A percentile compares a stretch with the other conserved stretches of the same genome.
phyloP scores from a whole-genome alignment of 2,888 invertebrate genomes.

The Rhaphigaster nebulosa region DNA sequence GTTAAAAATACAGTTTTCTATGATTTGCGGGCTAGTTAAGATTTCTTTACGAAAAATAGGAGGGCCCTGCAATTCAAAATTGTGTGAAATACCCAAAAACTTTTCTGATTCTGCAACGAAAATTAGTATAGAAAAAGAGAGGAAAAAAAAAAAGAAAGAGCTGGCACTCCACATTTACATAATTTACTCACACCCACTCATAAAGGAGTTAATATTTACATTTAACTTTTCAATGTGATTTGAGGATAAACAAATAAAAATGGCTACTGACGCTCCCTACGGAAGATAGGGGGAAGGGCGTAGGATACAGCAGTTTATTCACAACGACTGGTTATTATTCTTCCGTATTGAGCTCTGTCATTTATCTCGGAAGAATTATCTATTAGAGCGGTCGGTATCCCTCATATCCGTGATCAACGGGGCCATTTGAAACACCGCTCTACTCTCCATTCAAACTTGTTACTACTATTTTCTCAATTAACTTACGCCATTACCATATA shows the following conservation, averaged over 20 bases:
- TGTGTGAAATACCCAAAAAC: no score
- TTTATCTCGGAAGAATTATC: constrained; percentile 36
- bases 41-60: no score
- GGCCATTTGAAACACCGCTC: not conserved
- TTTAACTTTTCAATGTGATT: not conserved
- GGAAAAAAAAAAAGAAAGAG: no score
- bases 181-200: no score
- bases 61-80: no score
- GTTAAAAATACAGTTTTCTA: no score
- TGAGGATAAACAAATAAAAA: not conserved
- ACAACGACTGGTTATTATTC: not conserved
- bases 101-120: no score
- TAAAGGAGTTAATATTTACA: no score
- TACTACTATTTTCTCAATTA: not conserved
- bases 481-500: not conserved
- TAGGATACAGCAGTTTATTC: not conserved
- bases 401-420: not conserved
- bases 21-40: no score
- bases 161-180: no score
- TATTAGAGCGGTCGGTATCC: not conserved
- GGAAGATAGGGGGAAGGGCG: not conserved
- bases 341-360: constrained; percentile 29
- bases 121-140: no score
- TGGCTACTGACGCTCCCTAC: not conserved
- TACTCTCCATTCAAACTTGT: not conserved